Conservation (phyloP, 2,888 invertebrate genomes). For the Folsomia manolachei region DNA sequence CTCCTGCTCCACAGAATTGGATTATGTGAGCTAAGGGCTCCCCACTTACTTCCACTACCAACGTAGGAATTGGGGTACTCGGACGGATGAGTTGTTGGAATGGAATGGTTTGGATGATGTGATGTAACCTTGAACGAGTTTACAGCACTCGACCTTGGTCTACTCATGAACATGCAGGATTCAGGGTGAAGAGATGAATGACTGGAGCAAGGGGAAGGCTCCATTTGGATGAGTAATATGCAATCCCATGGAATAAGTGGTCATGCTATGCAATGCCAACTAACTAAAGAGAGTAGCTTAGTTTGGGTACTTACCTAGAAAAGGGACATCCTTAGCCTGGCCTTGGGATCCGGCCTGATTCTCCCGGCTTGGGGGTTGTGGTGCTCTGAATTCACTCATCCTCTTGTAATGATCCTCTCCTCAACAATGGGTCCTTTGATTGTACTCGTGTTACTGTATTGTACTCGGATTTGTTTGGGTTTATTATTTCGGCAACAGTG, state of each 20-base stretch:
- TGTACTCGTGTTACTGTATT: conserved; percentile 1
- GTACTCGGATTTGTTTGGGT: neutral
- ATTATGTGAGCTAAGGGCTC: neutral
- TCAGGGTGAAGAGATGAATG: neutral
- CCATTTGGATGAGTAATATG: too few species aligned
- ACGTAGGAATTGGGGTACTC: neutral
- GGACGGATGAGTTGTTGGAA: neutral
- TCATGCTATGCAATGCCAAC: too few species aligned
- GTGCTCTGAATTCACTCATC: conserved; percentile 50
- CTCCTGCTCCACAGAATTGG: neutral
- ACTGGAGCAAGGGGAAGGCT: conserved; percentile 1
- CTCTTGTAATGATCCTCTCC: neutral
- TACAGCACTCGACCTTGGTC: conserved; percentile 15
- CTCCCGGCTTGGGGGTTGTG: conserved; percentile 40
- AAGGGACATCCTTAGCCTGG: conserved; percentile 46
- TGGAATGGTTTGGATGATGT: neutral
- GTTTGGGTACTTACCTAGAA: conserved; percentile 43
- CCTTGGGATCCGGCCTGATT: conserved; percentile 26
- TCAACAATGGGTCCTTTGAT: neutral
- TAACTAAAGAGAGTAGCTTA: too few species aligned
- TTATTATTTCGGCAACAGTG: too few species aligned
- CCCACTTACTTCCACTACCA: neutral
- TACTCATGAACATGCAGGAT: neutral
- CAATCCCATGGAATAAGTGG: too few species aligned
- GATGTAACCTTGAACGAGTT: conserved; percentile 22